Conservation (phyloP, 2,888 invertebrate genomes). For the Ophion costatus region DNA sequence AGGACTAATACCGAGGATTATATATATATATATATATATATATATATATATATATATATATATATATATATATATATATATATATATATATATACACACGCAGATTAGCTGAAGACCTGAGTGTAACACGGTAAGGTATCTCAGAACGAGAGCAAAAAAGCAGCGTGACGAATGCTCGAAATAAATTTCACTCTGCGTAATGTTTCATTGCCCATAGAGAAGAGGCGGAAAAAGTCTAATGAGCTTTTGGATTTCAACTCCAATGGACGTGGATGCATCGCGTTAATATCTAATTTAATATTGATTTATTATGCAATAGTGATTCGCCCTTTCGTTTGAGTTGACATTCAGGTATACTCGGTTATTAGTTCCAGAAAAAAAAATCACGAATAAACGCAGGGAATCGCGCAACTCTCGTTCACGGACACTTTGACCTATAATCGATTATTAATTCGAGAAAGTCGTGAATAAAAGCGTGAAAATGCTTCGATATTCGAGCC, state of each 20-base stretch:
- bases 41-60: conserved; percentile 16
- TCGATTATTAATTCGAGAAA: too few relatives aligned
- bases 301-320: not conserved
- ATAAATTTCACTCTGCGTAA: conserved; percentile 67
- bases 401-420: too few relatives aligned
- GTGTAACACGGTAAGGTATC: conserved; percentile 27
- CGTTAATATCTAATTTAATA: not conserved
- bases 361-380: too few relatives aligned
- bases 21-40: not conserved
- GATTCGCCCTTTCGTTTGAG: not conserved
- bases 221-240: conserved; percentile 66
- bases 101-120: too few relatives aligned
- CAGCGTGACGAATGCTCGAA: conserved; percentile 75
- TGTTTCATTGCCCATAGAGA: conserved; percentile 49
- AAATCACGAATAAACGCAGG: too few relatives aligned
- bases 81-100: not conserved
- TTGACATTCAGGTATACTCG: not conserved
- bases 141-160: conserved; percentile 69
- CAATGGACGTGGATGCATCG: not conserved
- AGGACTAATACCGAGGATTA: conserved; percentile 74
- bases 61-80: conserved; percentile 8
- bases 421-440: too few relatives aligned
- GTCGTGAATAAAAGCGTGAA: too few relatives aligned
- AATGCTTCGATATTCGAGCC: too few relatives aligned
- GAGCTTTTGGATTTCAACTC: conserved; percentile 49